These are phyloP conservation scores for Drosophila sulfurigaster DNA, from an alignment of 1,140 invertebrate genomes.

Conservation along the genomic window DNA sequence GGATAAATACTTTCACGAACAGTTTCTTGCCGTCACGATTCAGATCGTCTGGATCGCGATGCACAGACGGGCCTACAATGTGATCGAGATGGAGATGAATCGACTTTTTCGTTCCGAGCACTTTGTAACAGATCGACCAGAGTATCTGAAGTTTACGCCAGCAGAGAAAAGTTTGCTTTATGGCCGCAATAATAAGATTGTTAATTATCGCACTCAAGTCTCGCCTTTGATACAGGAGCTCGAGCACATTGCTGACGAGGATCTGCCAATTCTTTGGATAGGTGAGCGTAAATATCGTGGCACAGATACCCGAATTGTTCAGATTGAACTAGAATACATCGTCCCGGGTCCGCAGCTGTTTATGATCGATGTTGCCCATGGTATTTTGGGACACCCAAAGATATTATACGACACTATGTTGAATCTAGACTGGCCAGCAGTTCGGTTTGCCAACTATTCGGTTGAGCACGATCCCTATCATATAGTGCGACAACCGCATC, in stretches of 20 bases:
- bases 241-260: constrained; percentile 50
- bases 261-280: constrained; percentile 76
- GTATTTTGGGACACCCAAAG: constrained; percentile 76
- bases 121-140: constrained; percentile 55
- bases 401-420: constrained; percentile 69
- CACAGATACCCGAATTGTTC: constrained; percentile 58
- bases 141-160: constrained; percentile 53
- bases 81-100: constrained; percentile 75
- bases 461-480: constrained; percentile 66
- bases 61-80: constrained; percentile 64
- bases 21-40: constrained; percentile 62
- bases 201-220: constrained; percentile 67
- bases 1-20: constrained; percentile 67
- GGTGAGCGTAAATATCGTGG: constrained; percentile 77
- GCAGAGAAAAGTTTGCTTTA: constrained; percentile 65
- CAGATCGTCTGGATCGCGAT: constrained; percentile 74
- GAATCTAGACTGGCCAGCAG: constrained; percentile 60
- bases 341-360: constrained; percentile 61
- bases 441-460: constrained; percentile 60
- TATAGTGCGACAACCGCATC: constrained; percentile 58
- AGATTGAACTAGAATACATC: constrained; percentile 76
- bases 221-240: constrained; percentile 74
- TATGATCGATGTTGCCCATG: constrained; percentile 70
- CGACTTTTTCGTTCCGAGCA: constrained; percentile 76
- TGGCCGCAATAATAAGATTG: constrained; percentile 60